Conservation (phyloP, 1,140 invertebrate species). For the Orius laevigatus region DNA sequence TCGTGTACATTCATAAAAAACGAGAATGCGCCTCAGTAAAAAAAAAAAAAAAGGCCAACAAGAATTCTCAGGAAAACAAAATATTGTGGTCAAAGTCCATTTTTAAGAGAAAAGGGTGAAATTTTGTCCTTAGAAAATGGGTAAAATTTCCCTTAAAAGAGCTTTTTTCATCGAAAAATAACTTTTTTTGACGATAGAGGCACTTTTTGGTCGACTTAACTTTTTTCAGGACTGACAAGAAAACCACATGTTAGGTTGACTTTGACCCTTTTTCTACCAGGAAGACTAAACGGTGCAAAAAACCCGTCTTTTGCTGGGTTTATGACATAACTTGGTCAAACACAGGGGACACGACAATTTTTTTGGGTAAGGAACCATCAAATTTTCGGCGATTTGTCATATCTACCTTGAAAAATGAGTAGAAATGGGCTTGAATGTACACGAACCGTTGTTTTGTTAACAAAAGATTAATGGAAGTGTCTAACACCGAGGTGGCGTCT, state of each 20-base stretch:
- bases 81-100: too few species aligned
- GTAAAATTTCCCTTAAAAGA: too few species aligned
- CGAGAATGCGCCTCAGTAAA: too few species aligned
- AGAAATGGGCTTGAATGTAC: not conserved
- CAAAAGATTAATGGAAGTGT: constrained; percentile 10
- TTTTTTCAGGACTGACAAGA: not conserved
- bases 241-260: not conserved
- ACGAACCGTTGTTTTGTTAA: not conserved
- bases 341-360: not conserved
- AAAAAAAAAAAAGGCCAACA: too few species aligned
- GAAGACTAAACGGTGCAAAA: not conserved
- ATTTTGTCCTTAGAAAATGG: too few species aligned
- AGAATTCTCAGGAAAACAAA: too few species aligned
- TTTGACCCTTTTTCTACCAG: too few species aligned
- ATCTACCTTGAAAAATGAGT: too few species aligned
- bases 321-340: not conserved
- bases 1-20: too few species aligned
- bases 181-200: not conserved
- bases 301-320: not conserved
- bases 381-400: too few species aligned
- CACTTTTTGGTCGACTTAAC: not conserved
- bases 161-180: not conserved
- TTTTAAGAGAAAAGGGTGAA: too few species aligned
- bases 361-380: not conserved
- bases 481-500: constrained; percentile 15